A percentile compares a stretch with the other conserved stretches of the same genome.
Evolutionary conservation across 2,797 vertebrate species (phyloP).

Genomic region (Bucorvus abyssinicus): DNA sequence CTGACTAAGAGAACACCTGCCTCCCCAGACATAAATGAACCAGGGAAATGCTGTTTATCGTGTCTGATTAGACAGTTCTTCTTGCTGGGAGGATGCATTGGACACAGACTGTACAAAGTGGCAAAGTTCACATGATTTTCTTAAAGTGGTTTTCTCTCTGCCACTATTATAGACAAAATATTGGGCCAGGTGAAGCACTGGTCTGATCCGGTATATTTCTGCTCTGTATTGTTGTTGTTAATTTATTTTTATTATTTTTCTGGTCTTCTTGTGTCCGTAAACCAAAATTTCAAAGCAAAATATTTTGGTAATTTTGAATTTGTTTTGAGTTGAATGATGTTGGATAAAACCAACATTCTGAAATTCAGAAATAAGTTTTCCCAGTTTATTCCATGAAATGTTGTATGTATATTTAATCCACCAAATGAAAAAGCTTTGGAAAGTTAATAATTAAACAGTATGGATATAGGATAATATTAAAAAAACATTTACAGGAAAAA

Average conservation of each 20-base stretch:
- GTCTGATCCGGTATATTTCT: background rate
- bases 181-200: background rate
- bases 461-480: background rate
- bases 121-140: background rate
- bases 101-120: background rate
- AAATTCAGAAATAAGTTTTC: background rate
- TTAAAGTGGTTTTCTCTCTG: background rate
- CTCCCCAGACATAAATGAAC: background rate
- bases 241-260: background rate
- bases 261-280: background rate
- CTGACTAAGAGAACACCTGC: no score
- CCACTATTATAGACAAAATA: background rate
- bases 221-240: background rate
- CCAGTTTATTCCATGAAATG: background rate
- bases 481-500: background rate
- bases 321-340: background rate
- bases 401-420: background rate
- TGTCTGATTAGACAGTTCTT: background rate
- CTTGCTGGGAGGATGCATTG: background rate
- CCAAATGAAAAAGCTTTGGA: background rate
- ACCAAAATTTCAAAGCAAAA: background rate
- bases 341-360: background rate
- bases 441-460: background rate
- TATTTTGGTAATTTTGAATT: background rate
- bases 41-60: background rate